These are phyloP conservation scores for Tachypleus tridentatus DNA, from an alignment of 1,140 invertebrate genomes.

Conservation along the genomic window DNA sequence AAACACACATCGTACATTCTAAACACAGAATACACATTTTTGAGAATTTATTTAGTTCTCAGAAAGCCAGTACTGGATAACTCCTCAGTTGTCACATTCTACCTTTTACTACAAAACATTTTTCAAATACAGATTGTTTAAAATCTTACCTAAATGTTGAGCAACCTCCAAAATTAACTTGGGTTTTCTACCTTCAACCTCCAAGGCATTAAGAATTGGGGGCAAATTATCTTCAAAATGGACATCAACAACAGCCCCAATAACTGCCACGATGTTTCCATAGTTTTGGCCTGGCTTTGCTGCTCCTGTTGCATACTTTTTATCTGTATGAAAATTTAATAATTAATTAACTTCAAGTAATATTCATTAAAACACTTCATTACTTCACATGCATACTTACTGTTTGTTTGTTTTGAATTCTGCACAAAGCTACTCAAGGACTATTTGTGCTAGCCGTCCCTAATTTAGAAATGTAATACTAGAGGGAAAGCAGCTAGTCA, in stretches of 20 bases:
- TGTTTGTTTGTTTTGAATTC: too few species aligned
- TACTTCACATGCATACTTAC: not conserved
- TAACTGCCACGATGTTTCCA: constrained; percentile 83
- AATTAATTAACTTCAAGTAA: not conserved
- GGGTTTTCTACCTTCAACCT: constrained; percentile 68
- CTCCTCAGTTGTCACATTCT: too few species aligned
- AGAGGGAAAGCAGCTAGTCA: too few species aligned
- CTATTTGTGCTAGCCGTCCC: too few species aligned
- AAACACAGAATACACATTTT: too few species aligned
- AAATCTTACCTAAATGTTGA: constrained; percentile 59
- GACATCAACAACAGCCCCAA: constrained; percentile 98
- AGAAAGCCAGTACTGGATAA: too few species aligned
- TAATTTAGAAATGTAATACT: too few species aligned
- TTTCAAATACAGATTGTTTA: too few species aligned
- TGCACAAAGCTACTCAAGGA: too few species aligned
- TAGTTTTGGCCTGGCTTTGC: constrained; percentile 38
- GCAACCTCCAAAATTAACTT: constrained; percentile 71
- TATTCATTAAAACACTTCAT: not conserved
- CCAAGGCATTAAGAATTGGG: constrained; percentile 93
- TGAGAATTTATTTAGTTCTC: too few species aligned
- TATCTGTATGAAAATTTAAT: not conserved
- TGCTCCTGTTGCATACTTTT: constrained; percentile 15
- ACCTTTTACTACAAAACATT: too few species aligned
- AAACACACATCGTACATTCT: too few species aligned
- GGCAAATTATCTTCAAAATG: constrained; percentile 94